Conservation (phyloP, 2,113 vertebrate species). For the Hippoglossus stenolepis region DNA sequence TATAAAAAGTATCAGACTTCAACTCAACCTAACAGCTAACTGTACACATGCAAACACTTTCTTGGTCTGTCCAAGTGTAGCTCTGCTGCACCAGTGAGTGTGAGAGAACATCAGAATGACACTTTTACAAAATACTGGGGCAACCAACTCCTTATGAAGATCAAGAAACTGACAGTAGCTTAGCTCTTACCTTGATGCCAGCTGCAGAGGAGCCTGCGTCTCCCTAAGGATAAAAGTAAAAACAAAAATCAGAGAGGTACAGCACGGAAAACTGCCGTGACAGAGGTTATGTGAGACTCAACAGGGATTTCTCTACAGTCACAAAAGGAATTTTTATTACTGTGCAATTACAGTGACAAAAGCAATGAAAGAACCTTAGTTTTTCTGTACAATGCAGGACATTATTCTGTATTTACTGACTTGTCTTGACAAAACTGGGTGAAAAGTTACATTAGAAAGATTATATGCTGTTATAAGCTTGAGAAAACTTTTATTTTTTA, state of each 20-base stretch:
- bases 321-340: not conserved
- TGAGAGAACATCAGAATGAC: too few relatives aligned
- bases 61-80: too few relatives aligned
- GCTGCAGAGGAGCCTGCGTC: conserved; percentile 97
- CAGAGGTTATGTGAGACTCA: not conserved
- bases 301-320: not conserved
- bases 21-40: too few relatives aligned
- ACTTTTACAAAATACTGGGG: too few relatives aligned
- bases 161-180: not conserved
- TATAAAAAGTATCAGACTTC: too few relatives aligned
- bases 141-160: not conserved
- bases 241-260: conserved; percentile 1
- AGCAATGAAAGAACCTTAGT: too few relatives aligned
- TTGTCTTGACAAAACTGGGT: too few relatives aligned
- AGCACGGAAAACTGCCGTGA: conserved; percentile 4
- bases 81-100: too few relatives aligned
- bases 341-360: not conserved
- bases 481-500: not conserved
- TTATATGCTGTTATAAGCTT: not conserved
- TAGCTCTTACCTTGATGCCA: conserved; percentile 92
- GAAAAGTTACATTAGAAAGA: too few relatives aligned
- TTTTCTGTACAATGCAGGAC: too few relatives aligned
- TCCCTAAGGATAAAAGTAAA: conserved; percentile 80
- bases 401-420: too few relatives aligned
- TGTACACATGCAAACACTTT: too few relatives aligned